Evolutionary conservation across 2,888 invertebrate genomes (phyloP).

Genomic region (Acronicta aceris): DNA sequence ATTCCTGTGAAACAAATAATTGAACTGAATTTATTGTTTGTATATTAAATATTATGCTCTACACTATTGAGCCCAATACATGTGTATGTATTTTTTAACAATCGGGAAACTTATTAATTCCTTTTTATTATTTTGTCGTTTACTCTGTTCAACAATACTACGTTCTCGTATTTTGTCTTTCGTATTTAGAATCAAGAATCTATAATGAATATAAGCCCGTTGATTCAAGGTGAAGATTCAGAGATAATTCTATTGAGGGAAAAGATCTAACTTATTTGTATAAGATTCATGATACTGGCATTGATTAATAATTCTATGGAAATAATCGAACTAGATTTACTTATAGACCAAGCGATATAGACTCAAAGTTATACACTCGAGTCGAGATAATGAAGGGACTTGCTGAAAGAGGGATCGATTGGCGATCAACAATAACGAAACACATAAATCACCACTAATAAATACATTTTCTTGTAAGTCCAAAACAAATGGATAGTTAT

Average conservation of each 20-base stretch:
- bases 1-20: slow-evolving; percentile 28
- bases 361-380: slow-evolving; percentile 29
- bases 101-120: no score
- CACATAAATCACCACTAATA: slow-evolving; percentile 58
- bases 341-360: slow-evolving; percentile 38
- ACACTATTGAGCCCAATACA: not conserved
- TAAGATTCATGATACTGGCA: slow-evolving; percentile 28
- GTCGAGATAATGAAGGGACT: slow-evolving; percentile 44
- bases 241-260: slow-evolving; percentile 6
- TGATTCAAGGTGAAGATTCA: slow-evolving; percentile 5
- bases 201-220: not conserved
- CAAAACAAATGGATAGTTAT: slow-evolving; percentile 43
- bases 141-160: no score
- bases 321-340: slow-evolving; percentile 48
- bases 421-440: slow-evolving; percentile 47
- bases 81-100: no score
- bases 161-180: no score
- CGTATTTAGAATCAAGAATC: no score
- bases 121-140: no score
- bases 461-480: slow-evolving; percentile 49
- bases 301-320: slow-evolving; percentile 51
- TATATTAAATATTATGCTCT: slow-evolving; percentile 7
- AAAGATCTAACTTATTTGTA: slow-evolving; percentile 25
- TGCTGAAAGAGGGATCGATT: slow-evolving; percentile 38
- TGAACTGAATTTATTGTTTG: slow-evolving; percentile 15